These are phyloP conservation scores for Sebastes glaucus DNA, from an alignment of 2,797 vertebrate species.

Conservation along the genomic window DNA sequence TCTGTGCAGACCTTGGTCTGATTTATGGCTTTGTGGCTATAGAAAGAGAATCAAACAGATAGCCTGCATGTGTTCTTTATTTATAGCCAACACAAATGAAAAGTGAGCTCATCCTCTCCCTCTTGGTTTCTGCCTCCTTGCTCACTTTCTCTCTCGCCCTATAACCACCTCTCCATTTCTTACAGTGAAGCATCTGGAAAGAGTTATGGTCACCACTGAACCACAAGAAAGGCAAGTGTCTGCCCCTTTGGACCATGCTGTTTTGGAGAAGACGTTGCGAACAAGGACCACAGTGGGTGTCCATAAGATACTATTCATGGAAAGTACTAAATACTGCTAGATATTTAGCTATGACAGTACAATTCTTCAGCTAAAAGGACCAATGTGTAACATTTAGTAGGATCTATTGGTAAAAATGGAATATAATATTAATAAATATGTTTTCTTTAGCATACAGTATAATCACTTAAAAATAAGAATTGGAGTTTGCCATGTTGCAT, in stretches of 20 bases:
- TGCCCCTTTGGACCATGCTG: conserved; percentile 35
- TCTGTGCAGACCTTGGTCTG: conserved; percentile 65
- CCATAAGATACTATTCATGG: conserved; percentile 12
- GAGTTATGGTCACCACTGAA: conserved; percentile 67
- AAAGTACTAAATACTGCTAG: conserved; percentile 20
- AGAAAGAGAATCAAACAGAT: conserved; percentile 77
- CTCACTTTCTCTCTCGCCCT: conserved; percentile 55
- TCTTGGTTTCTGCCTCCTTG: conserved; percentile 50
- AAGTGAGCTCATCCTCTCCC: conserved; percentile 83
- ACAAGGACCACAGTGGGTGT: conserved; percentile 49
- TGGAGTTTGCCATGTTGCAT: too few species aligned
- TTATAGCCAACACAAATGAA: conserved; percentile 83
- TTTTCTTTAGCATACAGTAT: too few species aligned
- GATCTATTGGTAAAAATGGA: too few species aligned
- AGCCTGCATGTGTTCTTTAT: conserved; percentile 84
- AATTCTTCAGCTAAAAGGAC: background rate
- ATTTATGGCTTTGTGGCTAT: conserved; percentile 75
- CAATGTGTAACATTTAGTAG: too few species aligned
- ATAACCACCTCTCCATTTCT: conserved; percentile 45
- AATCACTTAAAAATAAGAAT: too few species aligned
- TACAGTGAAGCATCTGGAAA: conserved; percentile 75
- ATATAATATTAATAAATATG: too few species aligned
- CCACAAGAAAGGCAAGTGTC: conserved; percentile 70
- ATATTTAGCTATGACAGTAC: background rate
- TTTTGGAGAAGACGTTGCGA: conserved; percentile 46